phyloP scores from a whole-genome alignment of 53 echinoderm and acorn worm genomes.

The Pentamera pediparva region DNA sequence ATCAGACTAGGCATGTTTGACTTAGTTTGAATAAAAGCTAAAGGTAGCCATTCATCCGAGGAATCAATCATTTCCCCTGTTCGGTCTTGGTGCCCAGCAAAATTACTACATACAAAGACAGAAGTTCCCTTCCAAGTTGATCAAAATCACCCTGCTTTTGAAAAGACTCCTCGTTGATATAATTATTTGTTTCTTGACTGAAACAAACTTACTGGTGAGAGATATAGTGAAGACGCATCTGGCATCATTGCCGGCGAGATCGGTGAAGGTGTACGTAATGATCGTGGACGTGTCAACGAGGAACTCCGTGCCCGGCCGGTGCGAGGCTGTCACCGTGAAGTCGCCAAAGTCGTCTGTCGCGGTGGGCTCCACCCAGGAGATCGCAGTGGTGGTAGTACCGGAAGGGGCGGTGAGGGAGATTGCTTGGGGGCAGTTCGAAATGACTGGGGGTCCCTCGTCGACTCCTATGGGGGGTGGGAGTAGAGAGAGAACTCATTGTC shows the following conservation, averaged over 20 bases:
- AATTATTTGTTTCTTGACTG: too few species aligned
- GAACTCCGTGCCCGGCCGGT: conserved; percentile 1
- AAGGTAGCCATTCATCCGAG: too few species aligned
- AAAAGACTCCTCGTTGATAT: too few species aligned
- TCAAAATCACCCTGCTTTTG: too few species aligned
- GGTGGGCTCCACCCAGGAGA: background rate
- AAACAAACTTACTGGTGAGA: conserved; percentile 23
- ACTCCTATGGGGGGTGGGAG: conserved; percentile 17
- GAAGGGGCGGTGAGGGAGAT: background rate
- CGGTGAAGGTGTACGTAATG: conserved; percentile 12
- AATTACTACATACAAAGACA: too few species aligned
- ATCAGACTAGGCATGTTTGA: too few species aligned
- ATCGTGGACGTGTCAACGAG: background rate
- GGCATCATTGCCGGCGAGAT: conserved; percentile 2
- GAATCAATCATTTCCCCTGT: too few species aligned
- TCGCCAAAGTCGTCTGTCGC: conserved; percentile 1
- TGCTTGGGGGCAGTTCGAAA: background rate
- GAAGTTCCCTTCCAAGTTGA: too few species aligned
- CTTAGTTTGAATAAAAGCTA: too few species aligned
- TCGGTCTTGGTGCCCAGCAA: too few species aligned
- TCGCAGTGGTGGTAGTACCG: background rate
- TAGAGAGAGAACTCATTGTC: too few species aligned
- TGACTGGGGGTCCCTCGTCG: conserved; percentile 9
- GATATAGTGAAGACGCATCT: conserved; percentile 8
- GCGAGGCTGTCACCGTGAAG: background rate